Evolutionary conservation across 2,888 invertebrate genomes (phyloP).

Genomic region (Drosophila limbata): DNA sequence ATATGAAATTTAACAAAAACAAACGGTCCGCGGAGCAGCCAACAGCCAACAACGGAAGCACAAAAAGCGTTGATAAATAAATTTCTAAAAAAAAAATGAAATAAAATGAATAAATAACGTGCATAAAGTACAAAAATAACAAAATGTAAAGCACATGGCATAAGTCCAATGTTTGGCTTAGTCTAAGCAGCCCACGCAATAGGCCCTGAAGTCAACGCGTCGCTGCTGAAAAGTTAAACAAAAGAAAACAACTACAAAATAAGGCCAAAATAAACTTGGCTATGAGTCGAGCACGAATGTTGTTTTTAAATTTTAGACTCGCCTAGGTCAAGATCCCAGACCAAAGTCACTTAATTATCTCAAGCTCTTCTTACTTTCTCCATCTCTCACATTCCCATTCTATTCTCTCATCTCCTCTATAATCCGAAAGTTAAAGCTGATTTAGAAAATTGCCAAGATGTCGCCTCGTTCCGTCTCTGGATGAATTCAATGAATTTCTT

Average conservation of each 20-base stretch:
- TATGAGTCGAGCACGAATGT: constrained; percentile 6
- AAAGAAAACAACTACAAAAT: constrained; percentile 7
- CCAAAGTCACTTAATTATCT: constrained; percentile 36
- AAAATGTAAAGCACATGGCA: constrained; percentile 37
- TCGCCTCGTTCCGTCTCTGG: constrained; percentile 11
- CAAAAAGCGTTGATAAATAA: constrained; percentile 79
- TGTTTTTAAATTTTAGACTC: constrained; percentile 1
- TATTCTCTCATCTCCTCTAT: background rate
- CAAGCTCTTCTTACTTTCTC: background rate
- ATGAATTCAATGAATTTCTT: constrained; percentile 48
- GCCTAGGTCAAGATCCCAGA: constrained; percentile 44
- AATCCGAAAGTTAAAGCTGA: constrained; percentile 30
- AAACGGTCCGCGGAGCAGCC: constrained; percentile 60
- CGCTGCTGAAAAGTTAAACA: constrained; percentile 15
- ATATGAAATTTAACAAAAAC: constrained; percentile 79
- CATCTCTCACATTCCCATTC: background rate
- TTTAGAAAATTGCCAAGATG: constrained; percentile 23
- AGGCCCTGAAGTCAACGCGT: constrained; percentile 44
- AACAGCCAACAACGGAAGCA: constrained; percentile 62
- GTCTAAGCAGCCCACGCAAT: constrained; percentile 18
- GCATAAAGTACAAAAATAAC: constrained; percentile 21
- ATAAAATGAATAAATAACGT: constrained; percentile 15
- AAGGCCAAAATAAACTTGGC: constrained; percentile 11
- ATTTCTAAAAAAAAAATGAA: constrained; percentile 56
- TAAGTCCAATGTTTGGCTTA: constrained; percentile 32